phyloP scores from a whole-genome alignment of 2,113 vertebrate genomes.

The Neodontobutis hainanensis region DNA sequence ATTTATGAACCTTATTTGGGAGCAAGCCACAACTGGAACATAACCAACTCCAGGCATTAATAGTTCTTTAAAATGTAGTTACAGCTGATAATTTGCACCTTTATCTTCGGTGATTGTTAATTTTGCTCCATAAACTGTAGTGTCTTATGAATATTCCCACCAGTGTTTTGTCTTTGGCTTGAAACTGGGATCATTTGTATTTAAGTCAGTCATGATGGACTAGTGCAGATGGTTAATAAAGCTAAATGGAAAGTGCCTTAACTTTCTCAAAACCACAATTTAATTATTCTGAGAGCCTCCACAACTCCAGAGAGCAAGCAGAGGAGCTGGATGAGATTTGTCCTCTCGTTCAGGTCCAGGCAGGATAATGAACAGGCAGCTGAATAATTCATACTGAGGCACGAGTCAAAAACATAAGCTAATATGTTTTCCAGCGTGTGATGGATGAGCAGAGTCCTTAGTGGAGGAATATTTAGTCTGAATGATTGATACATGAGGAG shows the following conservation, averaged over 20 bases:
- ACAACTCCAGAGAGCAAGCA: constrained; percentile 27
- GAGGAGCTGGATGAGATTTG: constrained; percentile 20
- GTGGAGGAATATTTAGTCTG: constrained; percentile 27
- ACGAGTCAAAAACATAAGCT: constrained; percentile 57
- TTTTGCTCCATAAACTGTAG: no score
- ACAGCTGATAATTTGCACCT: no score
- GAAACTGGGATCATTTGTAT: constrained; percentile 1
- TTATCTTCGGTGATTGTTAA: no score
- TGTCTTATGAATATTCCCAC: no score
- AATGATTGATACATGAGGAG: constrained; percentile 47
- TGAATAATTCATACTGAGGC: constrained; percentile 67
- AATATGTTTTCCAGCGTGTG: constrained; percentile 55
- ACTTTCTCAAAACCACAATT: constrained; percentile 59
- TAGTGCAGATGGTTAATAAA: constrained; percentile 22
- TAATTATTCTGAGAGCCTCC: constrained; percentile 65
- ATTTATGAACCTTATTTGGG: no score
- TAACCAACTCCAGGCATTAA: no score
- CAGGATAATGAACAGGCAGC: constrained; percentile 46
- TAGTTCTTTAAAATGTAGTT: no score
- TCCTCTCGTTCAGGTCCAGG: constrained; percentile 39
- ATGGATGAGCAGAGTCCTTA: constrained; percentile 53
- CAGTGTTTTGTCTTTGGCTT: constrained; percentile 9
- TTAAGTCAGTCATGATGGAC: constrained; percentile 20
- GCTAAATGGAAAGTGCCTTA: constrained; percentile 21
- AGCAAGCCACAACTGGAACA: no score